phyloP scores from a whole-genome alignment of 2,888 invertebrate species.

The Cremastobaeus sp. region DNA sequence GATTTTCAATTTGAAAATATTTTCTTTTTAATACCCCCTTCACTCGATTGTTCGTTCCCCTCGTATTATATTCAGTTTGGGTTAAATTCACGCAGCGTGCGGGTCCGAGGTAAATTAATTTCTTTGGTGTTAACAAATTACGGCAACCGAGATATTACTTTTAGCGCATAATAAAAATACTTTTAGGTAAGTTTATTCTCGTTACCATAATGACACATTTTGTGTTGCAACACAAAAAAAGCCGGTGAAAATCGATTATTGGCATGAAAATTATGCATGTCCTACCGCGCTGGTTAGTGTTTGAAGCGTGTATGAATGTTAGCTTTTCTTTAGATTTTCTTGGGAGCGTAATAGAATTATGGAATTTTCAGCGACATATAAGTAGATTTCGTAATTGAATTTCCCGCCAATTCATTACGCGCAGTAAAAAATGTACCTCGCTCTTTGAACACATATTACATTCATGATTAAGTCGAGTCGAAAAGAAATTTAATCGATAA shows the following conservation, averaged over 20 bases:
- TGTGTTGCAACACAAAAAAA: constrained; percentile 44
- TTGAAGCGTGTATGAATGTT: constrained; percentile 28
- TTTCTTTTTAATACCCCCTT: no score
- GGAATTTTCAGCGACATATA: neutral
- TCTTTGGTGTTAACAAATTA: constrained; percentile 48
- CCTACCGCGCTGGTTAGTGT: constrained; percentile 34
- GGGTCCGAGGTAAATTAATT: constrained; percentile 43
- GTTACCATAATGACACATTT: constrained; percentile 53
- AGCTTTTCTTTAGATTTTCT: constrained; percentile 13
- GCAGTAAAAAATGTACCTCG: no score
- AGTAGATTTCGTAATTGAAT: neutral
- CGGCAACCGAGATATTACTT: constrained; percentile 45
- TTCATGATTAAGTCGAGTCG: no score
- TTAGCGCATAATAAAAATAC: constrained; percentile 47
- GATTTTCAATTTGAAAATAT: no score
- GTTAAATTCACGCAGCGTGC: constrained; percentile 27
- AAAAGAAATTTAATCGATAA: no score
- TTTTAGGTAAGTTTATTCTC: constrained; percentile 55
- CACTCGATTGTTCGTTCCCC: no score
- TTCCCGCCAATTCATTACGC: neutral
- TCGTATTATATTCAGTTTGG: no score
- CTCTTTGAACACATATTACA: no score
- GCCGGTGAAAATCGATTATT: constrained; percentile 50
- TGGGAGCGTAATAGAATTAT: neutral
- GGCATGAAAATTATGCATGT: constrained; percentile 56